A percentile compares a stretch with the other conserved stretches of the same genome.
Conservation (phyloP, 2,888 invertebrate species). For the Spatulosminthurus flaviceps region DNA sequence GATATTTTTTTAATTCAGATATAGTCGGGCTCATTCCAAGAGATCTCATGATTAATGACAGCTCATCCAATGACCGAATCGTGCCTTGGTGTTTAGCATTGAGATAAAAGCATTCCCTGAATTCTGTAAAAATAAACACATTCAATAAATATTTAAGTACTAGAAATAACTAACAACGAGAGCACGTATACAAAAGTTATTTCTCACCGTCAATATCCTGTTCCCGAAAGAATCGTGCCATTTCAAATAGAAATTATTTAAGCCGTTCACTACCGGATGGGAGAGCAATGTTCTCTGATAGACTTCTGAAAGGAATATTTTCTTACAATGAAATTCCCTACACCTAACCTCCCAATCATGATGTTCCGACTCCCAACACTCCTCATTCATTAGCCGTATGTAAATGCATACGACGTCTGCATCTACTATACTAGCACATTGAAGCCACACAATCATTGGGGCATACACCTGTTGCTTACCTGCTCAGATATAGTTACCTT, state of each 20-base stretch:
- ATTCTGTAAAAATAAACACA: conserved; percentile 73
- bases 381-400: too few species aligned
- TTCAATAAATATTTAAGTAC: conserved; percentile 4
- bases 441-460: too few species aligned
- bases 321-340: neutral
- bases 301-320: neutral
- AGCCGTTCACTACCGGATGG: neutral
- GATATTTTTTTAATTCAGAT: conserved; percentile 84
- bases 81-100: conserved; percentile 85
- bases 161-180: conserved; percentile 64
- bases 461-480: too few species aligned
- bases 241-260: conserved; percentile 31
- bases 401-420: too few species aligned
- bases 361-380: neutral
- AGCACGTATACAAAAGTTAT: conserved; percentile 25
- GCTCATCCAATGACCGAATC: conserved; percentile 86
- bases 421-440: too few species aligned
- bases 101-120: conserved; percentile 94
- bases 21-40: conserved; percentile 93
- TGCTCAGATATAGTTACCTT: too few species aligned
- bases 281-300: neutral
- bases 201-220: conserved; percentile 90
- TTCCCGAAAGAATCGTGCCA: conserved; percentile 92
- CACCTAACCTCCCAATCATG: neutral
- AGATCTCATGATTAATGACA: conserved; percentile 94